These are phyloP conservation scores for Rhinopomastus cyanomelas DNA, from an alignment of 2,113 vertebrate genomes.

Conservation along the genomic window DNA sequence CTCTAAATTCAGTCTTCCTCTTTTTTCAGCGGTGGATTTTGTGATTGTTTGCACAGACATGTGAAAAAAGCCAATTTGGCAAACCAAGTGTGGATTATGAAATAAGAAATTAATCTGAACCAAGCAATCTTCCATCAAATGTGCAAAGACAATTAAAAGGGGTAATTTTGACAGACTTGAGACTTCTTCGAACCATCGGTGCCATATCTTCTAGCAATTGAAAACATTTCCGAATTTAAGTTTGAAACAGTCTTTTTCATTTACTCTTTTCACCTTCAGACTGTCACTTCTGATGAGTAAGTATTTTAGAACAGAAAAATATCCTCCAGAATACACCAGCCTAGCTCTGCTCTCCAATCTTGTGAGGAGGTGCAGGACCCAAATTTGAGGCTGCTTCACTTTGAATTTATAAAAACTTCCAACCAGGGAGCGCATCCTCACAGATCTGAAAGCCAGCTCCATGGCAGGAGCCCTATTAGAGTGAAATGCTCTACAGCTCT, in stretches of 20 bases:
- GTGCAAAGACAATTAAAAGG: background rate
- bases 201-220: background rate
- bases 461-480: background rate
- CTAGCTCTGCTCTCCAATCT: background rate
- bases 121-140: background rate
- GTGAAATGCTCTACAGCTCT: background rate
- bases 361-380: background rate
- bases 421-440: background rate
- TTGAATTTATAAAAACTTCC: background rate
- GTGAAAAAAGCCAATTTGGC: background rate
- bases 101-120: background rate
- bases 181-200: background rate
- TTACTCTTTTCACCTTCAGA: conserved; percentile 13
- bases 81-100: background rate
- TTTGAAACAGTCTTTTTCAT: background rate
- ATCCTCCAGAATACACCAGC: background rate
- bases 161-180: background rate
- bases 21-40: background rate
- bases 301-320: background rate
- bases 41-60: background rate
- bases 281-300: background rate
- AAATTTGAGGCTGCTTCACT: background rate
- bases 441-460: background rate
- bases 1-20: background rate
- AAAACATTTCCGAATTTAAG: background rate